These are phyloP conservation scores for Patella caerulea DNA, from an alignment of 2,888 invertebrate genomes.

Conservation along the genomic window DNA sequence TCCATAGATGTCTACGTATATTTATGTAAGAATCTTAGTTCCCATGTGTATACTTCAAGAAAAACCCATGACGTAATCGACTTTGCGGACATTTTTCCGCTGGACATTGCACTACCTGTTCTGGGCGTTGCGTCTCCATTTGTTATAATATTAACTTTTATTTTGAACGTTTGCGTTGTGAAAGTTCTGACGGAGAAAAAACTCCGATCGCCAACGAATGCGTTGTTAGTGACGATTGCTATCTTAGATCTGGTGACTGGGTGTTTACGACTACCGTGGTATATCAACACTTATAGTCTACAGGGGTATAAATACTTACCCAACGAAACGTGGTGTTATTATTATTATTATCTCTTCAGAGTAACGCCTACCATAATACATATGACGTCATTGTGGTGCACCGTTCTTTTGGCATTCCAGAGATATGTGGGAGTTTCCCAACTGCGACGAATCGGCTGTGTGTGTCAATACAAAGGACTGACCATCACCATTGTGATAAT, in stretches of 20 bases:
- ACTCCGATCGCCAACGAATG: constrained; percentile 19
- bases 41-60: background rate
- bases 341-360: constrained; percentile 16
- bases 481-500: background rate
- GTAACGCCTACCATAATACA: constrained; percentile 21
- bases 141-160: constrained; percentile 17
- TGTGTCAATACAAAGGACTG: constrained; percentile 16
- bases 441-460: background rate
- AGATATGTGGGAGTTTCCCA: constrained; percentile 21
- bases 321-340: constrained; percentile 22
- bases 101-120: constrained; percentile 21
- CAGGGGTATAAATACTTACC: constrained; percentile 15
- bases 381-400: constrained; percentile 25
- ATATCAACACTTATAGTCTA: constrained; percentile 19
- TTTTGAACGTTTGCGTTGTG: constrained; percentile 22
- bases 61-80: constrained; percentile 4
- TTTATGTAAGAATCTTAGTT: background rate
- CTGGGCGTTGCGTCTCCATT: constrained; percentile 20
- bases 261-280: constrained; percentile 17
- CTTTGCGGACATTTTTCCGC: constrained; percentile 14
- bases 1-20: background rate
- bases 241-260: constrained; percentile 23
- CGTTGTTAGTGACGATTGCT: constrained; percentile 25
- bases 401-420: constrained; percentile 25
- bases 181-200: constrained; percentile 11